A percentile compares a stretch with the other conserved stretches of the same genome.
phyloP scores from a whole-genome alignment of 2,888 invertebrate genomes.

The Caenorhabditis plicata region DNA sequence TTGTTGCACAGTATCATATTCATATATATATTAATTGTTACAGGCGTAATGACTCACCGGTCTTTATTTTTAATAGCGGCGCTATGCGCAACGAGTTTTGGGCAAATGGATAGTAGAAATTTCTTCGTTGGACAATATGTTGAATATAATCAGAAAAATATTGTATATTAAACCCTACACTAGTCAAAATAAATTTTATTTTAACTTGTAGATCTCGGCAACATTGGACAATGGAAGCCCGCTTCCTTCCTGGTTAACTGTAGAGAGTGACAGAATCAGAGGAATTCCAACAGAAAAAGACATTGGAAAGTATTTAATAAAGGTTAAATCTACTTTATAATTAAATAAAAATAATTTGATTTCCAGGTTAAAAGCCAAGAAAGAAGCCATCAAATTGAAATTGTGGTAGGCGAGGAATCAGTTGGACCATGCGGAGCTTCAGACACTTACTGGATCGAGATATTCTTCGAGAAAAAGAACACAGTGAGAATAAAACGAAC shows the following conservation, averaged over 20 bases:
- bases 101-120: too few relatives aligned
- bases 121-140: too few relatives aligned
- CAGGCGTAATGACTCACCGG: too few relatives aligned
- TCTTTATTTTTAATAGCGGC: too few relatives aligned
- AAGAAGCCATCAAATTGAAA: not conserved
- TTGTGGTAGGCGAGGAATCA: conserved; percentile 33
- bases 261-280: conserved; percentile 21
- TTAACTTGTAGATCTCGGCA: too few relatives aligned
- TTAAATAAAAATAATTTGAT: not conserved
- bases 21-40: too few relatives aligned
- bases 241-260: conserved; percentile 66
- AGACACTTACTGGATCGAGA: conserved; percentile 46
- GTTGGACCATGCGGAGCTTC: conserved; percentile 32
- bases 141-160: too few relatives aligned
- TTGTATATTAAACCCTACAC: too few relatives aligned
- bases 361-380: not conserved
- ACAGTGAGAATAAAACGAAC: conserved; percentile 3
- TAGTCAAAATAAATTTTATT: too few relatives aligned
- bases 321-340: conserved; percentile 42
- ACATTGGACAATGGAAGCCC: conserved; percentile 12
- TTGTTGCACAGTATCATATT: too few relatives aligned
- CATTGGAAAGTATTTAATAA: conserved; percentile 73
- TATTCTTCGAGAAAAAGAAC: conserved; percentile 21
- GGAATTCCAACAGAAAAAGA: conserved; percentile 66
- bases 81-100: too few relatives aligned